Evolutionary conservation across 1,140 invertebrate species (phyloP), one percentile per base, ranked within the genome.

Genomic region (Pomacea maculata): DNA sequence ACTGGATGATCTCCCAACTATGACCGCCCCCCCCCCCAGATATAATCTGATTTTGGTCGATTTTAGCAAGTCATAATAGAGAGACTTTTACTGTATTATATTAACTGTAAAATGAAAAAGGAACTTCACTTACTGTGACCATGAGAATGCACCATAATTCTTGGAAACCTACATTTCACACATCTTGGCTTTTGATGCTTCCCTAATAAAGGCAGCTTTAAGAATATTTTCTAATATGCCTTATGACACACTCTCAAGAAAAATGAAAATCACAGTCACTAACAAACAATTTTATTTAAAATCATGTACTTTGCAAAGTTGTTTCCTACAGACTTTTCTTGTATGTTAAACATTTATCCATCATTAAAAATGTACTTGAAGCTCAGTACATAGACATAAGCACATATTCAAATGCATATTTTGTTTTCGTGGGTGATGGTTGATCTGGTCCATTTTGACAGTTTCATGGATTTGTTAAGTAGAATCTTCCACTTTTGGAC

Each of bases 401-500:
- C 8, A 17, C 34, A 74, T 25, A 54, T 19, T 29, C 21, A 34
- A 74, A 52, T 21, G 25, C 12, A 25, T 14, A n/a, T 45, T 29
- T 72, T 15, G 7, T 29, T 72, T 29, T 15, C 15, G 25, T 72
- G 3, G 11, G 25, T 72, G 34, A 45, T 45, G 34, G 3, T 45
- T 2, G 34, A 2, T 45, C 34, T 45, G 34, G 34, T 45, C 34
- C 34, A 45, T 72, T 15, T n/a, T 72, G 15, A 19, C 70, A 29
- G 25, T 6, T 11, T 15, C 70, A 72, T 29, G 1, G 15, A 21
- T 5, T 54, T 21, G 45, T n/a, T 76, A 17, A 29, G 65, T 8
- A 63, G 61, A 76, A 19, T 77, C 67, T 14, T 21, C 61, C 67
- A 65, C 25, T 77, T 65, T 52, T 19, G 75, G 89, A 83, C 95